Evolutionary conservation across 2,113 vertebrate genomes (phyloP).

Genomic region (Triplophysa dalaica): DNA sequence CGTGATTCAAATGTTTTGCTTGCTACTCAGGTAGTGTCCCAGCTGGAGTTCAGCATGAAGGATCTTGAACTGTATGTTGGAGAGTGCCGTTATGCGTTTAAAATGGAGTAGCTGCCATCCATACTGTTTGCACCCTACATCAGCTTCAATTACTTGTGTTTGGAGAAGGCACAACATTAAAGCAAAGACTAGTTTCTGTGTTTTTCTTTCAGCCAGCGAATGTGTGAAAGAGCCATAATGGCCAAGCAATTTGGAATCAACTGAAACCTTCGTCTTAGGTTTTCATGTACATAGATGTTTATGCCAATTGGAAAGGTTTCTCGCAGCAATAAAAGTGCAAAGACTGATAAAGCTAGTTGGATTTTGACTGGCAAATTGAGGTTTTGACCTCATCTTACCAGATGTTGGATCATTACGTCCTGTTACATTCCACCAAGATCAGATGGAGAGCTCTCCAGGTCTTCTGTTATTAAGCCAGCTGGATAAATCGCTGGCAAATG

Average conservation of each 20-base stretch:
- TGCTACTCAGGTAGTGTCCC: not conserved
- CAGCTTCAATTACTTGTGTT: conserved; percentile 19
- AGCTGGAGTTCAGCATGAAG: not conserved
- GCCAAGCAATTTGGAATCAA: not conserved
- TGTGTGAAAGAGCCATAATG: not conserved
- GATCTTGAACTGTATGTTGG: not conserved
- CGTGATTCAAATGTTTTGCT: conserved; percentile 4
- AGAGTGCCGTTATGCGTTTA: not conserved
- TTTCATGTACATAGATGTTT: not conserved
- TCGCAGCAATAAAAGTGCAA: not conserved
- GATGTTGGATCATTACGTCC: conserved; percentile 39
- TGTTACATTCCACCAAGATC: conserved; percentile 40
- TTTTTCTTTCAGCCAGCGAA: not conserved
- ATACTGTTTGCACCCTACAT: conserved; percentile 33
- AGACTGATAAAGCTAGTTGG: not conserved
- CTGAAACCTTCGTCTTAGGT: not conserved
- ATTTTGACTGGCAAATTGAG: not conserved
- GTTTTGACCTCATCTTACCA: not conserved
- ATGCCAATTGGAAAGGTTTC: not conserved
- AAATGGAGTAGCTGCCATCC: conserved; percentile 40
- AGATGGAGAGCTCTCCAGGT: not conserved
- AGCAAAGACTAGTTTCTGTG: not conserved
- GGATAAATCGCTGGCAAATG: not conserved
- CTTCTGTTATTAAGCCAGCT: not conserved
- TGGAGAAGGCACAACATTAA: conserved; percentile 9